These are phyloP conservation scores for Pipistrellus nathusii DNA, from an alignment of 2,797 vertebrate species.

Conservation along the genomic window DNA sequence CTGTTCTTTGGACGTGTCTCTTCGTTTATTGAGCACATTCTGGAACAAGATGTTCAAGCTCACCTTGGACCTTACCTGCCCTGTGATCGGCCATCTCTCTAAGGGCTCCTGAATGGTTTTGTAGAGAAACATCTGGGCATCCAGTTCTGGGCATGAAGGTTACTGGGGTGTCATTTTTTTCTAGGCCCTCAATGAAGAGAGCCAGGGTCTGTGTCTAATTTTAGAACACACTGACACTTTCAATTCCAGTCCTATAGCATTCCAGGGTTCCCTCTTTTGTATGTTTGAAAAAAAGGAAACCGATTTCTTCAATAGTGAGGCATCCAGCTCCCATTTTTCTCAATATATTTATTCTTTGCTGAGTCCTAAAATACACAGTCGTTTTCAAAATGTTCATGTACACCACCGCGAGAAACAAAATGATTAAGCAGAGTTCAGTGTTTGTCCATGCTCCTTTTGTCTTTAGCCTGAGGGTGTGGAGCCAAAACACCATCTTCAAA, in stretches of 20 bases:
- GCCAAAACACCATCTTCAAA: background rate
- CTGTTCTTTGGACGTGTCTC: background rate
- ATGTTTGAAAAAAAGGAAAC: background rate
- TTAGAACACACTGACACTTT: background rate
- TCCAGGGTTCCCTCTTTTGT: background rate
- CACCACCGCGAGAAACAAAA: background rate
- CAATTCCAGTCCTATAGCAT: background rate
- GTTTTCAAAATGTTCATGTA: background rate
- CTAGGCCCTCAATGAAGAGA: background rate
- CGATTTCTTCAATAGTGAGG: background rate
- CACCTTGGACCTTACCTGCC: background rate
- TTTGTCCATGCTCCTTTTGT: background rate
- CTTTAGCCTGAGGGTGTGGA: background rate
- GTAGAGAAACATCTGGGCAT: background rate
- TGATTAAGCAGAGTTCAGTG: background rate
- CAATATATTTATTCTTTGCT: conserved; percentile 13
- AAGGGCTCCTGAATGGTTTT: background rate
- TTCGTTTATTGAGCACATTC: background rate
- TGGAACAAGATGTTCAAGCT: background rate
- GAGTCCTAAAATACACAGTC: background rate
- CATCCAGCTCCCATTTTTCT: background rate
- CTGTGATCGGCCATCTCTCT: background rate
- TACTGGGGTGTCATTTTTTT: background rate
- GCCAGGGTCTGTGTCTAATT: background rate
- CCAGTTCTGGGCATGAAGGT: background rate